A percentile compares a stretch with the other conserved stretches of the same genome.
Conservation (phyloP, 1,140 invertebrate species). For the Aphis gossypii region DNA sequence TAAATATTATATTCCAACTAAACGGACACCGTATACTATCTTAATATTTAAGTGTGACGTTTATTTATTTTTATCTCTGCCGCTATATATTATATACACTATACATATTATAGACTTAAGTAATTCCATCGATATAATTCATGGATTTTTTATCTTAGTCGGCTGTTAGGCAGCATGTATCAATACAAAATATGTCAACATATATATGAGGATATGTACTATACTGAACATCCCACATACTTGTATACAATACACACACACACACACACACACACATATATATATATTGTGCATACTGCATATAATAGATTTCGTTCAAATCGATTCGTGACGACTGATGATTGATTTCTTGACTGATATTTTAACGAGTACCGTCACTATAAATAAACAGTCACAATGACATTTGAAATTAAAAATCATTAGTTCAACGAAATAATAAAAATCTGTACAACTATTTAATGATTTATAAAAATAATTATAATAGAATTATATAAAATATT, state of each 20-base stretch:
- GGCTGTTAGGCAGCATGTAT: neutral
- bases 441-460: neutral
- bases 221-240: neutral
- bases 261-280: no score
- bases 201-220: neutral
- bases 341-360: slow-evolving; percentile 25
- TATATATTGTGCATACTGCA: no score
- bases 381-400: neutral
- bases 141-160: neutral
- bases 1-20: neutral
- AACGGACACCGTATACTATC: neutral
- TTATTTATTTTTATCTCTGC: neutral
- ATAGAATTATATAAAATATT: neutral
- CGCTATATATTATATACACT: neutral
- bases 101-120: neutral
- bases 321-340: neutral
- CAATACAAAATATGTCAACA: neutral
- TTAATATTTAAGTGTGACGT: neutral
- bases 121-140: neutral
- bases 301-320: neutral
- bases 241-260: neutral
- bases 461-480: neutral
- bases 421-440: neutral
- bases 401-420: neutral
- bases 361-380: neutral